Percentiles rank a stretch among this genome's conserved stretches.
phyloP scores from a whole-genome alignment of 2,797 vertebrate species.

The Protonibea diacanthus region DNA sequence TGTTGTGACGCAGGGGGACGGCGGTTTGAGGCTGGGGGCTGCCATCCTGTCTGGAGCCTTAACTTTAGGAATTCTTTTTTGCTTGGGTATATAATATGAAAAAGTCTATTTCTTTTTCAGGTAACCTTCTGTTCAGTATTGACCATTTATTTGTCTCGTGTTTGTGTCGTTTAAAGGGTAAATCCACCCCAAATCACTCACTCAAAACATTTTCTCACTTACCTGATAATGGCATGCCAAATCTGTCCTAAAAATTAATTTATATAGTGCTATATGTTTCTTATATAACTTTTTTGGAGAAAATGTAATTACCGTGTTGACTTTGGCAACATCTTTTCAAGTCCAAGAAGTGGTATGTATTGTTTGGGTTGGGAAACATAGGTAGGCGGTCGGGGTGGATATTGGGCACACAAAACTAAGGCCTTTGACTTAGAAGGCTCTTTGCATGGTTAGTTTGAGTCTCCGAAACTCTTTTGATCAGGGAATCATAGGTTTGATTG shows the following conservation, averaged over 20 bases:
- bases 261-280: background rate
- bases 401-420: background rate
- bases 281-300: background rate
- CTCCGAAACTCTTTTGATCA: no score
- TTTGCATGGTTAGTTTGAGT: no score
- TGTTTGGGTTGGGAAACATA: background rate
- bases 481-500: no score
- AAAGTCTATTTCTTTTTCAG: background rate
- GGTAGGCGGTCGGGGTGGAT: background rate
- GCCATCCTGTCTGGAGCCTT: slow-evolving; percentile 36
- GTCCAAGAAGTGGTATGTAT: background rate
- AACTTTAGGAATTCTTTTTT: slow-evolving; percentile 8
- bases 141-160: background rate
- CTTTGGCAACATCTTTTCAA: background rate
- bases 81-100: background rate
- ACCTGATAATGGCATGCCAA: background rate
- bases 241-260: background rate
- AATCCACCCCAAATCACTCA: background rate
- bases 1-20: slow-evolving; percentile 20
- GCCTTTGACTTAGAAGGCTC: no score
- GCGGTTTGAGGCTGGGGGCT: background rate
- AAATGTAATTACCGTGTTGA: no score
- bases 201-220: background rate
- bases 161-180: background rate
- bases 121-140: background rate